Base-by-base conservation (phyloP, 2,113 vertebrate species). In the Neofelis nebulosa region DNA sequence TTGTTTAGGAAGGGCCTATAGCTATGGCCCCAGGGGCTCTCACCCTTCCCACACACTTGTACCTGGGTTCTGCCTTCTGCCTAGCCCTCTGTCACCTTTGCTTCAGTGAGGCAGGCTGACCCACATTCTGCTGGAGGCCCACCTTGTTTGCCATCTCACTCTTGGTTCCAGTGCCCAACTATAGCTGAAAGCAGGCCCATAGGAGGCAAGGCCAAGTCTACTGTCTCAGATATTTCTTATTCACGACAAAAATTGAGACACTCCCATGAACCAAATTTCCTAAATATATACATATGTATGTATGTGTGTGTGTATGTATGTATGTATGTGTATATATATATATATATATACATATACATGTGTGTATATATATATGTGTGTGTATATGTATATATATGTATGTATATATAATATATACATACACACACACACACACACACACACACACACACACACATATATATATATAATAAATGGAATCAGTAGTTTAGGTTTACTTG, bases 1-100 rank as follows among this genome's bases (percentile, higher is more conserved):
- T 19, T 76, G 45, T 61, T 18, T 48, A 19, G 1, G 10, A 48
- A 27, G 33, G 76, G 5, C 45, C 13, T 23, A 12, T 33, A 27
- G 16, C 36, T 27, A 3, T 1, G 65, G 41, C 0, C 0, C 7
- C 27, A 50, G 33, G 1, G 6, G 48, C 5, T 8, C 27, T 50
- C 8, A 23, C 21, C 23, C 15, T 83, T 48, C 36, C 23, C 33
- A 36, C 36, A 36, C 2, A 8, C 10, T 45, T 13, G 3, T 11
- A 52, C 7, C 33, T 25, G 8, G 11, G 66, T n/a, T 29, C 31
- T 73, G n/a, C 33, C 57, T 55, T 71, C 36, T 52, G n/a, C 36
- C 65, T 23, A 50, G 36, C 3, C 9, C 27, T 14, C 5, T 19
- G 31, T 6, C 3, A 29, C 13, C 55, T 7, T 12, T 12, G 25